These are phyloP conservation scores for Cherax quadricarinatus DNA, from an alignment of 1,140 invertebrate species.

Conservation along the genomic window DNA sequence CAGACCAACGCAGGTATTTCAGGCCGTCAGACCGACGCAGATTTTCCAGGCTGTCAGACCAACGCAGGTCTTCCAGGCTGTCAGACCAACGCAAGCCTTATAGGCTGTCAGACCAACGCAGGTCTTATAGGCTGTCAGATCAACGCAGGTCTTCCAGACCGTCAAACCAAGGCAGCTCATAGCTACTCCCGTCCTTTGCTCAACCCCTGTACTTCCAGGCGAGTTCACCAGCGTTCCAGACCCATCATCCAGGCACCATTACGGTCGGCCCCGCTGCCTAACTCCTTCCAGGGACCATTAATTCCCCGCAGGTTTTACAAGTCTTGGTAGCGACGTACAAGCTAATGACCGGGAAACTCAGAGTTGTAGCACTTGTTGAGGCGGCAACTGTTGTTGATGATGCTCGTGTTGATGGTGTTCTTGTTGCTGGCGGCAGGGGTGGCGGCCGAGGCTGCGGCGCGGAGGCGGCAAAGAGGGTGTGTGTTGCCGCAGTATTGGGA, in stretches of 20 bases:
- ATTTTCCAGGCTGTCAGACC: too few species aligned
- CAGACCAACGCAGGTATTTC: too few species aligned
- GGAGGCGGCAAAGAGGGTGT: background rate
- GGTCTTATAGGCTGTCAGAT: too few species aligned
- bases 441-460: too few species aligned
- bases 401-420: background rate
- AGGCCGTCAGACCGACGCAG: too few species aligned
- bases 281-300: slow-evolving; percentile 8
- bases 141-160: too few species aligned
- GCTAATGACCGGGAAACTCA: slow-evolving; percentile 2
- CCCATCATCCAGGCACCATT: slow-evolving; percentile 10
- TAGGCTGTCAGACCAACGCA: too few species aligned
- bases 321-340: background rate
- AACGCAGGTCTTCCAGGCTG: too few species aligned
- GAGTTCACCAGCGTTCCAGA: slow-evolving; percentile 10
- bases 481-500: background rate
- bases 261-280: slow-evolving; percentile 5
- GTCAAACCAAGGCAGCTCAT: background rate
- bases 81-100: too few species aligned
- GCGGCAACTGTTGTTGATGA: background rate
- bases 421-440: background rate
- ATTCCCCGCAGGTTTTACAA: slow-evolving; percentile 10
- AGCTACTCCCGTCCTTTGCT: background rate
- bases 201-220: background rate
- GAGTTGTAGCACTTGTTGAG: background rate